A percentile compares a stretch with the other conserved stretches of the same genome.
Evolutionary conservation across 2,113 vertebrate genomes (phyloP).

Genomic region (Anseranas semipalmata): DNA sequence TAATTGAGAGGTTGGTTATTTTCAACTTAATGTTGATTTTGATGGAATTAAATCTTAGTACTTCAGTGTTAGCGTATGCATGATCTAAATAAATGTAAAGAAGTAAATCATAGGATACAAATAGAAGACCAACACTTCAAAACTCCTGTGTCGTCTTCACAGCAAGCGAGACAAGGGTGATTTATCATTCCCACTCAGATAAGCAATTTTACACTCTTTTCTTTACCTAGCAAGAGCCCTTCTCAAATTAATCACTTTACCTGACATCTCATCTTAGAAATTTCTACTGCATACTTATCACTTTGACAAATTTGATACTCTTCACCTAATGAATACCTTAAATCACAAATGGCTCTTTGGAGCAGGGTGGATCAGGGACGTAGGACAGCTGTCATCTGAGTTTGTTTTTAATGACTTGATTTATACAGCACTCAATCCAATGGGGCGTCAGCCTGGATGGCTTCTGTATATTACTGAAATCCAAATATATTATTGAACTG

Average conservation of each 20-base stretch:
- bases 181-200: not conserved
- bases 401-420: not conserved
- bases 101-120: not conserved
- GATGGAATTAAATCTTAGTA: not conserved
- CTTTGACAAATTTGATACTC: not conserved
- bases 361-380: too few relatives aligned
- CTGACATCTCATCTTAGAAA: not conserved
- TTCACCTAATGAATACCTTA: not conserved
- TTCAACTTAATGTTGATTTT: not conserved
- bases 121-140: not conserved
- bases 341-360: not conserved
- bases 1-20: not conserved
- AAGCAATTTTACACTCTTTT: not conserved
- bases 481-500: not conserved
- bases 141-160: not conserved
- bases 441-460: not conserved
- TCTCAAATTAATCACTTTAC: not conserved
- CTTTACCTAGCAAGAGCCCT: not conserved
- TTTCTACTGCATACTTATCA: not conserved
- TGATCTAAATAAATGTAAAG: not conserved
- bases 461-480: not conserved
- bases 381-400: not conserved
- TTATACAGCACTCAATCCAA: not conserved
- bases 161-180: not conserved
- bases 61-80: not conserved